Evolutionary conservation across 1,140 invertebrate species (phyloP), one percentile per base, ranked within the genome.

Genomic region (Portunus trituberculatus): DNA sequence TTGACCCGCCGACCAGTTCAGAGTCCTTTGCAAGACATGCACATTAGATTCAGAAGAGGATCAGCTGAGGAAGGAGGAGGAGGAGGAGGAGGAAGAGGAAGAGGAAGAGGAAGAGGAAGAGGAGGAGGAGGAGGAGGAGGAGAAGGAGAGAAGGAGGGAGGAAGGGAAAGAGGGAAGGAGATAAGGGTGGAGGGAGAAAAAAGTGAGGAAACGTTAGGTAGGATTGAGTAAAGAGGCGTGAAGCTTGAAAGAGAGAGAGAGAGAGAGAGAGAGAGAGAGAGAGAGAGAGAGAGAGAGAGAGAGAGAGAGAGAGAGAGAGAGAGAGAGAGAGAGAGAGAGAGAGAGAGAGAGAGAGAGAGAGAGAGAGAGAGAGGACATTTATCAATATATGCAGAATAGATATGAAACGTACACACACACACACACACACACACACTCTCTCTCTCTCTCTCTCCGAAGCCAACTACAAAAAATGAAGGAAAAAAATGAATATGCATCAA

Each of bases 311-410:
- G 52, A 59, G 52, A 59, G 52, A 45, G 52, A 25, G 92, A 46
- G 59, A 20, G 31, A 84, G 45, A 93, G n/a, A 93, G 31, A 83
- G 67, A 82, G n/a, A 93, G 76, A 32, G 25, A 46, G 48, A 12
- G n/a, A 32, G 25, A 25, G 31, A 86, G 92, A 25, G 46, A 48
- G 46, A 46, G 93, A 31, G 76, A 32, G 25, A 46, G 48, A 12
- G n/a, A 32, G 25, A 25, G 31, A 86, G 92, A 25, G 46, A 48
- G 46, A 46, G 93, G 14, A 29, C 31, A 28, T 52, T 32, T 20
- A 59, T 28, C 20, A 91, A 39, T 39, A 39, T 6, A 39, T 39
- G 39, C 39, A 39, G 1, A 39, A 39, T 2, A 39, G 1, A 39
- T 6, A 39, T 39, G 6, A 39, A 39, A 39, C 39, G 39, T 39